These are phyloP conservation scores for Urocyon cinereoargenteus DNA, from an alignment of 2,797 vertebrate genomes.

Conservation along the genomic window DNA sequence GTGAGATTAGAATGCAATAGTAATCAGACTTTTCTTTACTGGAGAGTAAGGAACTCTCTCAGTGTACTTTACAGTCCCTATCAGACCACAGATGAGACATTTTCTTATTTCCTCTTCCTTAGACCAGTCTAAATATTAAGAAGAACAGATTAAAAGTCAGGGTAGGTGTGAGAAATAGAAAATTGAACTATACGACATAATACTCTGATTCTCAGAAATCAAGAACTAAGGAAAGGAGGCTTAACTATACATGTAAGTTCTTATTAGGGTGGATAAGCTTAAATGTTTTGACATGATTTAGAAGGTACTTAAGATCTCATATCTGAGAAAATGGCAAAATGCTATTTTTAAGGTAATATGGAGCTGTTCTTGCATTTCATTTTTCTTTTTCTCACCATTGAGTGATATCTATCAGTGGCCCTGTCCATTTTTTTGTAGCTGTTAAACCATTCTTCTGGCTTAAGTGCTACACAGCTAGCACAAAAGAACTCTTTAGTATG, in stretches of 20 bases:
- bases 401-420: constrained; percentile 73
- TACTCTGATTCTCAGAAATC: constrained; percentile 71
- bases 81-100: background rate
- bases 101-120: background rate
- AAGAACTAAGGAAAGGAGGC: constrained; percentile 63
- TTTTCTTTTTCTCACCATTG: constrained; percentile 72
- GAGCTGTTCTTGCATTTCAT: constrained; percentile 62
- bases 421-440: constrained; percentile 73
- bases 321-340: constrained; percentile 76
- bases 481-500: constrained; percentile 76
- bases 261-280: constrained; percentile 64
- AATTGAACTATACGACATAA: constrained; percentile 15
- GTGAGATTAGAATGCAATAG: constrained; percentile 69
- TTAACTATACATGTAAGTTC: constrained; percentile 67
- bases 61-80: constrained; percentile 37
- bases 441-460: constrained; percentile 69
- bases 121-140: background rate
- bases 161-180: background rate
- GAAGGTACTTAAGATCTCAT: constrained; percentile 67
- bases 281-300: constrained; percentile 76
- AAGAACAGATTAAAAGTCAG: constrained; percentile 57
- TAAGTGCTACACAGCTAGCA: constrained; percentile 74
- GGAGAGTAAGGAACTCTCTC: constrained; percentile 65
- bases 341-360: constrained; percentile 26
- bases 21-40: constrained; percentile 70